Evolutionary conservation across 2,113 vertebrate species (phyloP).

Genomic region (Zosterops borbonicus): DNA sequence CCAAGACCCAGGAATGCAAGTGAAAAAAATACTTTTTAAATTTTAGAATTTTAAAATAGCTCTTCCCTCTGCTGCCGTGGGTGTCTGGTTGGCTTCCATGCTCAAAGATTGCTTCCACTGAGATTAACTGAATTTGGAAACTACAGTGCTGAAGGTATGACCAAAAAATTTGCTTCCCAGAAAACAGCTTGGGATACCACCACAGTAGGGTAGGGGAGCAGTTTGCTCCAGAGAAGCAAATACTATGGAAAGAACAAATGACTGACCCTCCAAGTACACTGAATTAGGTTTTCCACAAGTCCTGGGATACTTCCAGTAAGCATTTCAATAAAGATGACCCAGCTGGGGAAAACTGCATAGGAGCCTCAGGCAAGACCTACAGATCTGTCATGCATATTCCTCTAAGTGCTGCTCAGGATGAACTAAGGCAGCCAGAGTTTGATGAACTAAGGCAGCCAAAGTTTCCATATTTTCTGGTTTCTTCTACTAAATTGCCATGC

Average conservation of each 20-base stretch:
- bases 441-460: background rate
- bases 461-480: background rate
- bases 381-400: background rate
- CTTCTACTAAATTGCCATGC: background rate
- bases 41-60: constrained; percentile 51
- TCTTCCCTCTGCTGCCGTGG: constrained; percentile 8
- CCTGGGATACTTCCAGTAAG: background rate
- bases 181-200: background rate
- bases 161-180: constrained; percentile 2
- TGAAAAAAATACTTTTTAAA: constrained; percentile 42
- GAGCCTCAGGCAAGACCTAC: background rate
- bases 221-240: background rate
- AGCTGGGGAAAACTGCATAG: background rate
- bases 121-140: constrained; percentile 20
- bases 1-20: constrained; percentile 60
- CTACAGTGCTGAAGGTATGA: constrained; percentile 7
- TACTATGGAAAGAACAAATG: background rate
- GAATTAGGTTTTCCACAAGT: background rate
- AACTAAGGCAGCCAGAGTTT: background rate
- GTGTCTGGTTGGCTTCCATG: constrained; percentile 21
- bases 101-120: background rate
- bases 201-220: background rate
- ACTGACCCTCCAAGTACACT: background rate
- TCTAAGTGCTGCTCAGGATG: background rate
- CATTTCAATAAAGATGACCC: background rate